phyloP scores from a whole-genome alignment of 1,140 invertebrate species.

The Eciton burchellii region DNA sequence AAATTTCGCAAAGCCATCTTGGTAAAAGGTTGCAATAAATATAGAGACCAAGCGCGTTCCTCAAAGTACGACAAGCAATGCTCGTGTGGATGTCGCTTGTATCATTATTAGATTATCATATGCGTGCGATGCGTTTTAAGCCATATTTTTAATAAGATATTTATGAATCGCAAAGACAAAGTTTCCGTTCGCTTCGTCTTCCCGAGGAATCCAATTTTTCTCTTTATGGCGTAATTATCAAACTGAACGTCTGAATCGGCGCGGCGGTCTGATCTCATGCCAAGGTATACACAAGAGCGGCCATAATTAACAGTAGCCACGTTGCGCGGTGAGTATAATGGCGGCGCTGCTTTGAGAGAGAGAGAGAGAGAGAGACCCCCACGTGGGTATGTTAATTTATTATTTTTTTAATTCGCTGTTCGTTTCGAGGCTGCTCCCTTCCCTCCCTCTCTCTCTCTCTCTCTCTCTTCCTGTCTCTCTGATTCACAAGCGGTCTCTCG shows the following conservation, averaged over 20 bases:
- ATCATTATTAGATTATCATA: background rate
- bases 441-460: background rate
- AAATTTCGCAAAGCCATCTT: background rate
- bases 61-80: background rate
- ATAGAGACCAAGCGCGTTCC: background rate
- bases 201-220: constrained; percentile 4
- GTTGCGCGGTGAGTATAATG: constrained; percentile 67
- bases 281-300: constrained; percentile 51
- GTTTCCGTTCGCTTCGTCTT: constrained; percentile 2
- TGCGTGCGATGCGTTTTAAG: too few relatives aligned
- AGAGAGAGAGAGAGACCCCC: constrained; percentile 57
- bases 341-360: constrained; percentile 68
- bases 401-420: constrained; percentile 70
- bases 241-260: constrained; percentile 61
- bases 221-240: constrained; percentile 54
- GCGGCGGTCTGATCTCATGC: constrained; percentile 49
- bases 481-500: constrained; percentile 18
- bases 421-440: constrained; percentile 48
- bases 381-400: constrained; percentile 69
- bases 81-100: too few relatives aligned
- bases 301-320: constrained; percentile 75
- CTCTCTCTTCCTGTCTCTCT: background rate
- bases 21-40: background rate
- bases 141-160: too few relatives aligned
- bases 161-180: too few relatives aligned